Conservation (phyloP, 2,888 invertebrate species). For the Cosmorhoe ocellata region DNA sequence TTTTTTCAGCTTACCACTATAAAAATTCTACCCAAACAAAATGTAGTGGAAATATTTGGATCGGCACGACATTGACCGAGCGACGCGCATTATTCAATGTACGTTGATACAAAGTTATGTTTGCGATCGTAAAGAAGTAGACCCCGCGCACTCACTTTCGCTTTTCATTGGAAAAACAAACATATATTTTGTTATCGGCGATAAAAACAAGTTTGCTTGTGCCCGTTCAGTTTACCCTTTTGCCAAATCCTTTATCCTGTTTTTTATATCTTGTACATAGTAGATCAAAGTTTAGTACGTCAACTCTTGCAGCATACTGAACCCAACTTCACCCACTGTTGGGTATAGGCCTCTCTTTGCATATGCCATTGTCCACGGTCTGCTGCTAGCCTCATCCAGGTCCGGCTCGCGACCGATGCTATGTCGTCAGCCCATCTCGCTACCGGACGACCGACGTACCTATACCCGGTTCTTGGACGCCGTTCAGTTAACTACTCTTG, state of each 20-base stretch:
- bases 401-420: no score
- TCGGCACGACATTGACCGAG: constrained; percentile 44
- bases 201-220: constrained; percentile 39
- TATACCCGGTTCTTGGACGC: no score
- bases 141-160: constrained; percentile 24
- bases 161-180: constrained; percentile 25
- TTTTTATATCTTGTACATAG: constrained; percentile 32
- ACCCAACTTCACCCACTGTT: no score
- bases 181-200: constrained; percentile 27
- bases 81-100: constrained; percentile 45
- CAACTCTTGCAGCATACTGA: no score
- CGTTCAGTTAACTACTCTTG: no score
- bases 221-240: constrained; percentile 38
- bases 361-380: no score
- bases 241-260: constrained; percentile 40
- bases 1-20: constrained; percentile 14
- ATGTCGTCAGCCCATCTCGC: no score
- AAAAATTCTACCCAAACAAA: constrained; percentile 40
- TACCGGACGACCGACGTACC: no score
- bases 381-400: no score
- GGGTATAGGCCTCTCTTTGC: no score
- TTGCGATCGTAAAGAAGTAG: constrained; percentile 30
- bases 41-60: constrained; percentile 41
- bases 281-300: constrained; percentile 9
- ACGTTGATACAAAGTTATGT: constrained; percentile 40